Percentiles rank a stretch among this genome's conserved stretches.
Conservation (phyloP, 2,113 vertebrate genomes). For the Paramormyrops kingsleyae region DNA sequence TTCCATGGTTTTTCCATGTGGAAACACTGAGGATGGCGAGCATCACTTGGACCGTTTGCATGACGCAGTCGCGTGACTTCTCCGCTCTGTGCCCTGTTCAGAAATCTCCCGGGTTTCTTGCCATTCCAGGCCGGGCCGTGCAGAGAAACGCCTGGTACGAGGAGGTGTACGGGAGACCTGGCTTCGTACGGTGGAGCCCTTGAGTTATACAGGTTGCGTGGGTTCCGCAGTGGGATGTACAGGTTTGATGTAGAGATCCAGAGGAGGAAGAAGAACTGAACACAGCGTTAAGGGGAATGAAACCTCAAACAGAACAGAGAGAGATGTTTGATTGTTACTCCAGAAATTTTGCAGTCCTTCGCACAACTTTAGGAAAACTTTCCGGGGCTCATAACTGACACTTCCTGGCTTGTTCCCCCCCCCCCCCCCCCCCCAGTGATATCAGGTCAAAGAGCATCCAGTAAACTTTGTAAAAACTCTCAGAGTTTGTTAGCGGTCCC, state of each 20-base stretch:
- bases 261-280: background rate
- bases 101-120: background rate
- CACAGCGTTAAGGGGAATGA: background rate
- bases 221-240: background rate
- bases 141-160: background rate
- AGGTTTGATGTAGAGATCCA: background rate
- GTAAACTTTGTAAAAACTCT: background rate
- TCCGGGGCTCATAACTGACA: background rate
- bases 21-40: background rate
- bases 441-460: background rate
- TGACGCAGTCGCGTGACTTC: background rate
- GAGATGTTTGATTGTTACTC: background rate
- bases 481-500: background rate
- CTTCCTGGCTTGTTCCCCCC: background rate
- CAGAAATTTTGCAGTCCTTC: background rate
- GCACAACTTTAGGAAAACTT: background rate
- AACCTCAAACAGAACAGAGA: background rate
- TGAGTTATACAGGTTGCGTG: background rate
- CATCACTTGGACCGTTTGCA: background rate
- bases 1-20: background rate
- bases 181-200: background rate
- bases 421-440: background rate
- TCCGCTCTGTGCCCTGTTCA: background rate
- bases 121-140: background rate
- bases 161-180: background rate